Percentiles rank a stretch among this genome's conserved stretches.
Evolutionary conservation across 2,888 invertebrate genomes (phyloP).

Genomic region (Sinodicranocentrus sp.): DNA sequence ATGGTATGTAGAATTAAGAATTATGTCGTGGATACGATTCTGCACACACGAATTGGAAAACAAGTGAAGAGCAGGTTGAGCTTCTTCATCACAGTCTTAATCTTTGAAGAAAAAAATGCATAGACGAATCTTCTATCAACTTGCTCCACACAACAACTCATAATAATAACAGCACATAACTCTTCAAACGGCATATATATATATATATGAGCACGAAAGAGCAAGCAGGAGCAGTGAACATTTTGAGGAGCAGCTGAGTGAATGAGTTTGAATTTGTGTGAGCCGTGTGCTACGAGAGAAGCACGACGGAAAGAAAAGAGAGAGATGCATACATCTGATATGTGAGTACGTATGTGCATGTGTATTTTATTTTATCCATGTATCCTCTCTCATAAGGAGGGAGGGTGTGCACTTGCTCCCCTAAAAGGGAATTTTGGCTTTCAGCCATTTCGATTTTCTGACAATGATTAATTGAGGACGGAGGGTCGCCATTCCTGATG

Average conservation of each 20-base stretch:
- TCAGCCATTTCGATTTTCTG: constrained; percentile 77
- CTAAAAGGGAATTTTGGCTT: constrained; percentile 77
- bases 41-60: too few species aligned
- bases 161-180: constrained; percentile 56
- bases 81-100: constrained; percentile 1
- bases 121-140: neutral
- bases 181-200: constrained; percentile 23
- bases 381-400: constrained; percentile 24
- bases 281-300: too few species aligned
- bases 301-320: too few species aligned
- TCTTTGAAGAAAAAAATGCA: neutral
- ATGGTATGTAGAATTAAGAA: too few species aligned
- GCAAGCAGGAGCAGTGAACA: constrained; percentile 40
- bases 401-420: constrained; percentile 75
- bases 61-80: constrained; percentile 34
- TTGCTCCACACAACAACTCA: constrained; percentile 39
- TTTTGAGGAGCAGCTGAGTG: constrained; percentile 39
- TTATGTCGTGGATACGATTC: too few species aligned
- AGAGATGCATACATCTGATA: too few species aligned
- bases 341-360: neutral
- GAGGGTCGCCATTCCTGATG: constrained; percentile 77
- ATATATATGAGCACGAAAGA: constrained; percentile 12
- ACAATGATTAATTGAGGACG: constrained; percentile 77
- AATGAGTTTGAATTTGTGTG: neutral
- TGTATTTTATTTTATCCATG: neutral